Base-by-base conservation (phyloP, 2,113 vertebrate genomes). In the Tupaia tana region DNA sequence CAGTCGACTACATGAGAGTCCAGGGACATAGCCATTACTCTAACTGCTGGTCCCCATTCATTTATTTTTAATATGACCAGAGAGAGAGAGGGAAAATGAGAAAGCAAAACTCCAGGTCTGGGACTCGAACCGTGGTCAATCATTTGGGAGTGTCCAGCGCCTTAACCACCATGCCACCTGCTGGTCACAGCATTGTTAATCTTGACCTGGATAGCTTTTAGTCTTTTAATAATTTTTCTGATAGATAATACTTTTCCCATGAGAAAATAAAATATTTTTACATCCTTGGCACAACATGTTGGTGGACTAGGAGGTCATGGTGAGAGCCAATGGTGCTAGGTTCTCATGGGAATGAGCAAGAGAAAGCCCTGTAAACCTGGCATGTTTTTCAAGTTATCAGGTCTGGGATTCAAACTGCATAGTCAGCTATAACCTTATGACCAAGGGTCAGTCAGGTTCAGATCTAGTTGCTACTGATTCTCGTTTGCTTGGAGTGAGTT, bases 171-270 rank as follows among this genome's bases (percentile, higher is more conserved):
- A 43, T 43, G 43, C 43, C 43, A 43, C 43, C 43, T 43, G 43
- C 43, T 43, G 43, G 43, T 20, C 18, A 24, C 64, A 92, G 43
- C 24, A 19, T 22, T 81, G 52, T 75, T 89, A 69, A 94, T 77
- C 14, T 31, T 83, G 61, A 94, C 34, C 9, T 27, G 10, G 67
- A 29, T 16, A 70, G 63, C 63, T 56, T 31, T 29, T 29, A 52
- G 25, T 79, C 54, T 86, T 78, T 78, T 63, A 85, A 22, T 90
- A 90, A 56, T 64, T 85, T 85, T 64, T 94, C 64, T 85, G 58
- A 58, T 74, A 75, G 25, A 66, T 8, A 73, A 13, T 79, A 43
- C 29, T 43, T 86, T 84, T 86, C 79, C 70, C 70, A 82, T 59
- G 59, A 89, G n/a, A 58, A 88, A 79, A 79, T 89, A 52, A n/a